Base-by-base conservation (phyloP, 2,888 invertebrate species). In the Endomychus coccineus region DNA sequence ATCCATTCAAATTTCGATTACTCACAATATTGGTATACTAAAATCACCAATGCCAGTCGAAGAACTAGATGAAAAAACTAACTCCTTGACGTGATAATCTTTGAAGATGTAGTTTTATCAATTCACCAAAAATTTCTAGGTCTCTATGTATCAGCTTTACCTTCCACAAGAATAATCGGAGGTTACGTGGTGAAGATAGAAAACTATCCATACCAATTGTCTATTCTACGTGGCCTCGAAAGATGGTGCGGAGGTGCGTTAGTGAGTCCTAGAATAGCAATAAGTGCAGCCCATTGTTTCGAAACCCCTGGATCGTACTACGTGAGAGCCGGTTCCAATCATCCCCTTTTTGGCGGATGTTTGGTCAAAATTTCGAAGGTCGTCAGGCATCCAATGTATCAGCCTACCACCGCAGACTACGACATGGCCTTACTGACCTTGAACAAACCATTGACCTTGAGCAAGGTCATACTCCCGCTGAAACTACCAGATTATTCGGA, bases 151-250 rank as follows among this genome's bases (percentile, higher is more conserved):
- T n/a, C n/a, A n/a, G n/a, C n/a, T n/a, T n/a, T n/a, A n/a, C n/a
- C n/a, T n/a, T n/a, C n/a, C n/a, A 31, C 27, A n/a, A 11, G 11
- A 25, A 25, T 19, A 6, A 19, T 19, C 21, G 21, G 21, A n/a
- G 21, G 21, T 19, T 19, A 19, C 21, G 6, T 7, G 21, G 21
- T n/a, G 6, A 19, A 19, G n/a, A 19, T 19, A 6, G 21, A 19
- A n/a, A n/a, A 19, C 21, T 19, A 7, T 19, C 21, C 21, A 6
- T 19, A 19, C n/a, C 21, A 19, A n/a, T n/a, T 19, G 21, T 19
- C 21, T n/a, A 6, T 19, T n/a, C n/a, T n/a, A n/a, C n/a, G 21
- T 7, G 21, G 21, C 6, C n/a, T 7, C 21, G n/a, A 19, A 7
- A 19, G n/a, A 6, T 7, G 21, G 21, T 19, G 21, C 21, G 21